Percentiles rank a stretch among this genome's conserved stretches.
These are phyloP conservation scores for Drosophila setosimentum DNA, from an alignment of 2,888 invertebrate species.

Conservation along the genomic window DNA sequence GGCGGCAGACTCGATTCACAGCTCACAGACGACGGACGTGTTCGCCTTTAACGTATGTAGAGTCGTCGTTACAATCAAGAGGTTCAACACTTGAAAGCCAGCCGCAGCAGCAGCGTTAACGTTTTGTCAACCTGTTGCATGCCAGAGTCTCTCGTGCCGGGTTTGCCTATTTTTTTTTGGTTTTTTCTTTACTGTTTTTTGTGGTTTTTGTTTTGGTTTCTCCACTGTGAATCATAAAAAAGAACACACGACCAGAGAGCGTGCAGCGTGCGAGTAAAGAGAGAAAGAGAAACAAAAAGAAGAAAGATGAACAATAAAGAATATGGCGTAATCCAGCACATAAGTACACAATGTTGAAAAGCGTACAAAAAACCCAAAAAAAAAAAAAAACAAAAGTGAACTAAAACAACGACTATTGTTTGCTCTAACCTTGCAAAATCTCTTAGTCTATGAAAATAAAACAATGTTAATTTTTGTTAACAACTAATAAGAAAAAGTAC, in stretches of 20 bases:
- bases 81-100: neutral
- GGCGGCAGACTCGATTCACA: slow-evolving; percentile 62
- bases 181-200: slow-evolving; percentile 2
- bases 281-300: neutral
- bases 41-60: slow-evolving; percentile 24
- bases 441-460: neutral
- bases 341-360: slow-evolving; percentile 9
- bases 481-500: neutral
- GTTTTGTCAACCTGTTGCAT: slow-evolving; percentile 51
- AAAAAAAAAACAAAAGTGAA: slow-evolving; percentile 2
- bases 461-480: neutral
- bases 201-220: slow-evolving; percentile 36
- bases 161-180: slow-evolving; percentile 19
- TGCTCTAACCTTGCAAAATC: slow-evolving; percentile 19
- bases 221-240: slow-evolving; percentile 27
- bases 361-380: slow-evolving; percentile 6
- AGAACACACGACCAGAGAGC: slow-evolving; percentile 7
- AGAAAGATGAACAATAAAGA: slow-evolving; percentile 1
- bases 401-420: slow-evolving; percentile 16
- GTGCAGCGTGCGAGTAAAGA: neutral
- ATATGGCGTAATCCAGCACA: slow-evolving; percentile 47
- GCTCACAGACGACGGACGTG: slow-evolving; percentile 71
- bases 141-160: slow-evolving; percentile 37
- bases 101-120: slow-evolving; percentile 2
- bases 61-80: slow-evolving; percentile 11